phyloP scores from a whole-genome alignment of 1,140 invertebrate genomes.

The Pogonomyrmex barbatus region DNA sequence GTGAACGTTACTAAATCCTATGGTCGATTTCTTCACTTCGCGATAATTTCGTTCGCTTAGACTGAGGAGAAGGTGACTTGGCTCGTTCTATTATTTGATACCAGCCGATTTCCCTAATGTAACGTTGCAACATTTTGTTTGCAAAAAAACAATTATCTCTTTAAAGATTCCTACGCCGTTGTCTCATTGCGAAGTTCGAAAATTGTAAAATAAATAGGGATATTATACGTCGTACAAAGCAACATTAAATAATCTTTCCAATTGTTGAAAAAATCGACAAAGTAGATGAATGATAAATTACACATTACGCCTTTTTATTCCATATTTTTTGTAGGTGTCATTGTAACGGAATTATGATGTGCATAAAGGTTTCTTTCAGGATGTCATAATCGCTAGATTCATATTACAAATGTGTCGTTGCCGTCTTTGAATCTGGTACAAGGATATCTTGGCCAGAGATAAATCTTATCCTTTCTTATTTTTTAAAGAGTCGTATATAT shows the following conservation, averaged over 20 bases:
- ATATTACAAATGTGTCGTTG: conserved; percentile 64
- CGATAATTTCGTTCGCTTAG: conserved; percentile 65
- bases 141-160: not conserved
- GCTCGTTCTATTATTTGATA: conserved; percentile 34
- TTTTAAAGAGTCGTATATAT: conserved; percentile 5
- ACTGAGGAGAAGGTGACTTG: conserved; percentile 27
- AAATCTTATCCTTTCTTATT: conserved; percentile 44
- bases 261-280: not conserved
- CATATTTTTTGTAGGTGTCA: not conserved
- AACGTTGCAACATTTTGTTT: not conserved
- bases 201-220: not conserved
- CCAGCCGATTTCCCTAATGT: conserved; percentile 6
- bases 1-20: conserved; percentile 58
- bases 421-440: conserved; percentile 61
- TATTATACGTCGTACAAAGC: not conserved
- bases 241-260: not conserved
- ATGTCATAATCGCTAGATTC: conserved; percentile 50
- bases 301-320: not conserved
- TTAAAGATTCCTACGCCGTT: not conserved
- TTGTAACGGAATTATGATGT: not conserved
- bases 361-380: conserved; percentile 35
- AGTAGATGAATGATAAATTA: not conserved
- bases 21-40: conserved; percentile 58
- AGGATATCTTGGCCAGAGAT: conserved; percentile 56
- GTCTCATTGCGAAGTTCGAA: not conserved